Base-by-base conservation (phyloP, 2,113 vertebrate species). In the Siniperca chuatsi region DNA sequence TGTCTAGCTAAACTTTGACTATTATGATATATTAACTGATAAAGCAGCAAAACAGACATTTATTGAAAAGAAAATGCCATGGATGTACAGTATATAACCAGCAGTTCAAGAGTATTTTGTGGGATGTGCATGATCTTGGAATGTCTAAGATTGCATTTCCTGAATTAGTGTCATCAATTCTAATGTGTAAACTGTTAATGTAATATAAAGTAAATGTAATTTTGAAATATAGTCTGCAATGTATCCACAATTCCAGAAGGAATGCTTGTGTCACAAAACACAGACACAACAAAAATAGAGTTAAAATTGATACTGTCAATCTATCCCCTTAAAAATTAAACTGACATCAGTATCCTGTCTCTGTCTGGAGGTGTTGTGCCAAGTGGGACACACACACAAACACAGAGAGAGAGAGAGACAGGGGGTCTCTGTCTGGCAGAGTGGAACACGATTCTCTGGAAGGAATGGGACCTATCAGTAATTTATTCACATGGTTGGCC, bases 401-500 rank as follows among this genome's bases (percentile, higher is more conserved):
- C 54, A 58, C 52, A 72, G 42, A 75, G 0, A 61, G 0, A 61
- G 0, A 15, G 0, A 18, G 7, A 10, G 20, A 48, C 1, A 58
- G 7, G 35, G 35, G 81, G 75, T 81, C 86, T 75, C 78, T 15
- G 87, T 85, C 90, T 93, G 79, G 68, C 29, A 52, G 55, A 80
- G 80, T 91, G 88, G 73, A 85, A 87, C 79, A 81, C 42, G 75
- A 90, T 71, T 87, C 88, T 81, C 55, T 71, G 12, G 58, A 48
- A 84, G 81, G 58, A 85, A 74, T 37, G 64, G 23, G 61, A 88
- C 75, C 40, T 29, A 61, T 60, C 20, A 1, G 18, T 88, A 82
- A 90, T 87, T 64, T 90, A 90, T 92, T 85, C 92, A 74, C 52
- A 74, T 35, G 29, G 15, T 58, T 69, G 25, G 85, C 85, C 85